Percentiles rank a stretch among this genome's conserved stretches.
phyloP scores from a whole-genome alignment of 2,888 invertebrate genomes.

The Diarsia brunnea region DNA sequence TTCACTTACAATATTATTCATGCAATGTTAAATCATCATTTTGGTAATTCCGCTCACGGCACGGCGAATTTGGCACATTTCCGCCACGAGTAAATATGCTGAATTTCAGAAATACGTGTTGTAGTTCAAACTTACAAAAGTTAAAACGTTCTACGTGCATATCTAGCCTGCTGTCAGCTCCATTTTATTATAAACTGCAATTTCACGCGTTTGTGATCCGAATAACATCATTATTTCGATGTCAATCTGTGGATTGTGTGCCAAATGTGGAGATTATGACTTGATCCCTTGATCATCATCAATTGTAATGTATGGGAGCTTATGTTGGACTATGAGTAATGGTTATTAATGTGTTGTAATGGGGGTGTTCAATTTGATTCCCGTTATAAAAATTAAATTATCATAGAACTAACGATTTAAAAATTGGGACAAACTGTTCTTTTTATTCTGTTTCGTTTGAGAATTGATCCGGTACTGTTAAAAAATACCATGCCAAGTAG shows the following conservation, averaged over 20 bases:
- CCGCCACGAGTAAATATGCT: neutral
- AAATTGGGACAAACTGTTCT: too few relatives aligned
- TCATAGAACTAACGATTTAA: neutral
- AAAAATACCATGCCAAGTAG: neutral
- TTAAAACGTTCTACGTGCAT: slow-evolving; percentile 47
- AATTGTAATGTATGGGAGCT: slow-evolving; percentile 27
- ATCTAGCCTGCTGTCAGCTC: slow-evolving; percentile 38
- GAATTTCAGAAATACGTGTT: slow-evolving; percentile 7
- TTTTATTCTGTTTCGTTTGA: neutral
- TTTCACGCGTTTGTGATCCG: slow-evolving; percentile 35
- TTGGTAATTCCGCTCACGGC: neutral
- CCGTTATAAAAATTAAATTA: neutral
- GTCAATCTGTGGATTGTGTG: slow-evolving; percentile 19
- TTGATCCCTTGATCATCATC: slow-evolving; percentile 10
- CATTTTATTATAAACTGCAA: slow-evolving; percentile 34
- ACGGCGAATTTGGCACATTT: slow-evolving; percentile 12
- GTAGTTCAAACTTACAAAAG: slow-evolving; percentile 6
- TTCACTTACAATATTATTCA: neutral
- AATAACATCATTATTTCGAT: slow-evolving; percentile 30
- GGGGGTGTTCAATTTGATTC: neutral
- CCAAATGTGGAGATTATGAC: slow-evolving; percentile 29
- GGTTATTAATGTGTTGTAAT: neutral
- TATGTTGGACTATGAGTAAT: slow-evolving; percentile 1
- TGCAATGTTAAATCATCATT: neutral
- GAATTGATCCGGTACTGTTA: neutral